A percentile compares a stretch with the other conserved stretches of the same genome.
These are phyloP conservation scores for Physella acuta DNA, from an alignment of 1,140 invertebrate species.

Conservation along the genomic window DNA sequence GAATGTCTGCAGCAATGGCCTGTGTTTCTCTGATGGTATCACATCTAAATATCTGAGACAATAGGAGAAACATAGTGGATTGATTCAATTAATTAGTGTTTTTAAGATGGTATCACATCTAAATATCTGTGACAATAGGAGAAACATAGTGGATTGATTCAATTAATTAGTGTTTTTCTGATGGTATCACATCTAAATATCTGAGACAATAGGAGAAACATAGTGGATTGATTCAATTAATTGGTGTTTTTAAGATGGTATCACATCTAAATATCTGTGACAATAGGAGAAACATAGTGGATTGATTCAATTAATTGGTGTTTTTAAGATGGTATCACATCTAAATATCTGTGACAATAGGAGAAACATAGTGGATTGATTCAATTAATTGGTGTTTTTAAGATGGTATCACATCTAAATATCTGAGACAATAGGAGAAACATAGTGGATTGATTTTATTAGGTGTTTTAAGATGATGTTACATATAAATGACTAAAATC, in stretches of 20 bases:
- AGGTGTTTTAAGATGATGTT: too few species aligned
- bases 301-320: neutral
- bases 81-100: conserved; percentile 18
- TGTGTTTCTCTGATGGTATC: conserved; percentile 40
- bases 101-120: conserved; percentile 46
- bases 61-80: neutral
- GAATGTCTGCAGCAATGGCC: conserved; percentile 43
- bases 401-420: too few species aligned
- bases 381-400: too few species aligned
- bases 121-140: conserved; percentile 29
- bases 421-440: too few species aligned
- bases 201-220: conserved; percentile 3
- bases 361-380: too few species aligned
- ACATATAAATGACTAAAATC: too few species aligned
- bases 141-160: neutral
- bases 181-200: conserved; percentile 46
- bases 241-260: conserved; percentile 42
- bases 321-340: too few species aligned
- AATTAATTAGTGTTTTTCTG: conserved; percentile 33
- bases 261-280: conserved; percentile 41
- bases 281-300: neutral
- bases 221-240: neutral
- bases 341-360: too few species aligned
- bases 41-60: conserved; percentile 40
- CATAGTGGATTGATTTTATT: too few species aligned